phyloP scores from a whole-genome alignment of 2,113 vertebrate species.

The Balaeniceps rex region DNA sequence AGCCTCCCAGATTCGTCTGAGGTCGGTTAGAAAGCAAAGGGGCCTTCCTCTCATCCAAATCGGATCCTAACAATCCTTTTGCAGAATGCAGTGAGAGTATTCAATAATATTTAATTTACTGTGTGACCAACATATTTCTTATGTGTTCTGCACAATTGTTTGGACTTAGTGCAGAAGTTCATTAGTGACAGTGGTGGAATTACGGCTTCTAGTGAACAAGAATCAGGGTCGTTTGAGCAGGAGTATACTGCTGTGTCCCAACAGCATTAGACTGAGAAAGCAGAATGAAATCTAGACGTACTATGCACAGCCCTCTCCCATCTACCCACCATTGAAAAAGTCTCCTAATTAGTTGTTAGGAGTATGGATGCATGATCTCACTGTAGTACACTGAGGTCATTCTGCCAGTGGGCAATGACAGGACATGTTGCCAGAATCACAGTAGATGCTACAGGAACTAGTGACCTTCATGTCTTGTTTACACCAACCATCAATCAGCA shows the following conservation, averaged over 20 bases:
- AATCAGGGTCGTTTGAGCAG: not conserved
- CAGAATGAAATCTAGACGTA: not conserved
- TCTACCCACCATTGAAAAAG: not conserved
- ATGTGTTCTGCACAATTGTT: not conserved
- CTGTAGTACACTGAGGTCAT: not conserved
- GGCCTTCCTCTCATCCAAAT: no score
- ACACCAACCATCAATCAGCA: not conserved
- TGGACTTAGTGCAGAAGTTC: not conserved
- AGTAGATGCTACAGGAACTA: not conserved
- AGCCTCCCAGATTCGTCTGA: no score
- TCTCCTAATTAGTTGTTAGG: not conserved
- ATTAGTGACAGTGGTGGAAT: not conserved
- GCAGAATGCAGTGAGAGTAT: not conserved
- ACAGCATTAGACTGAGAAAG: not conserved
- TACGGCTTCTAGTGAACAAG: not conserved
- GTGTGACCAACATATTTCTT: accelerated
- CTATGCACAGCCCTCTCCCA: not conserved
- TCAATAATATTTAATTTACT: not conserved
- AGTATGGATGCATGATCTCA: not conserved
- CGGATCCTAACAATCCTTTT: no score
- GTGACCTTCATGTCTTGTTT: not conserved
- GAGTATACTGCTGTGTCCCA: not conserved
- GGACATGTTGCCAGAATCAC: not conserved
- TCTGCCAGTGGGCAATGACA: not conserved
- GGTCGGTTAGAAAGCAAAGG: no score